These are phyloP conservation scores for Mastacembelus armatus DNA, from an alignment of 2,797 vertebrate species.

Conservation along the genomic window DNA sequence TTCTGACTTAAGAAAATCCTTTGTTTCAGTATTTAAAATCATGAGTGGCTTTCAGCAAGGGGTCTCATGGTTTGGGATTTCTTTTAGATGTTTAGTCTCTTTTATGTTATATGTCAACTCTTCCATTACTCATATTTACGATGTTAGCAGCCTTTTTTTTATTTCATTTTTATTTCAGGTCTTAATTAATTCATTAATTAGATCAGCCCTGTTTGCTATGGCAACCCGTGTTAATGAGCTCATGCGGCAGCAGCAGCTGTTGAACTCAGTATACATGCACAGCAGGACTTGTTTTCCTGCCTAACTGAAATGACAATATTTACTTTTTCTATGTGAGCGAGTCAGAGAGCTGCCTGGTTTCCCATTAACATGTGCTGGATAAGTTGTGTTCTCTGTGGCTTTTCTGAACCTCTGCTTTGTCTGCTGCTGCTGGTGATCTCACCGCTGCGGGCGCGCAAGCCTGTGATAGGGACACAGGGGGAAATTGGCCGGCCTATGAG, in stretches of 20 bases:
- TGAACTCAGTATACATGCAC: slow-evolving; percentile 17
- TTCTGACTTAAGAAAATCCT: background rate
- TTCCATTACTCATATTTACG: background rate
- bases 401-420: slow-evolving; percentile 67
- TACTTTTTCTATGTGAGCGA: slow-evolving; percentile 18
- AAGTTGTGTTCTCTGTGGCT: background rate
- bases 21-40: background rate
- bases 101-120: background rate
- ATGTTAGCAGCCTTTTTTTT: no score
- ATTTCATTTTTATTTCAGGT: background rate
- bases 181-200: slow-evolving; percentile 28
- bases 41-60: background rate
- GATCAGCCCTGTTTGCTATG: slow-evolving; percentile 22
- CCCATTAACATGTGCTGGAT: slow-evolving; percentile 11
- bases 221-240: slow-evolving; percentile 49
- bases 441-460: slow-evolving; percentile 54
- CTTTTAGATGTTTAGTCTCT: slow-evolving; percentile 20
- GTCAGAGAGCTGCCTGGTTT: background rate
- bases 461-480: slow-evolving; percentile 53
- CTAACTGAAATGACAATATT: slow-evolving; percentile 43
- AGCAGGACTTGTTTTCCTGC: slow-evolving; percentile 38
- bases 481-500: slow-evolving; percentile 62
- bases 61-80: slow-evolving; percentile 12
- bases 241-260: slow-evolving; percentile 45
- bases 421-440: slow-evolving; percentile 68